Base-by-base conservation (phyloP, 2,888 invertebrate genomes). In the Brachypalpus laphriformis region DNA sequence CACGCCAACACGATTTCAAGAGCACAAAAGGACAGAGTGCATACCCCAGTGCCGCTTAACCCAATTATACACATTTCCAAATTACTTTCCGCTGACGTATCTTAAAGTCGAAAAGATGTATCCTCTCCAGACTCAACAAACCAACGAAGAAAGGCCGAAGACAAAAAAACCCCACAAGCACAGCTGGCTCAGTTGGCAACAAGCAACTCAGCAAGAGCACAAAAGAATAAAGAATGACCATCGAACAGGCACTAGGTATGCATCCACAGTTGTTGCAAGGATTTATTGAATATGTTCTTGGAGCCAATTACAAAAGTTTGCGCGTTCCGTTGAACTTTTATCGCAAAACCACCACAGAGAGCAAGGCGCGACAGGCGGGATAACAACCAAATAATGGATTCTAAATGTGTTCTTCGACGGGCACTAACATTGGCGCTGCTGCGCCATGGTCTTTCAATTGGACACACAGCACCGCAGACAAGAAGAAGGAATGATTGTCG, bases 331-430 rank as follows among this genome's bases (percentile, higher is more conserved):
- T 85, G 81, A 76, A 85, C 80, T 85, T 85, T 85, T 81, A 81
- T 81, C 81, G 70, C 65, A 51, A 63, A 51, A 57, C 56, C 65
- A 66, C 70, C 51, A 45, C 28, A 71, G 54, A 47, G 61, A 6
- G 31, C 56, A 45, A 20, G 22, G 14, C 7, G 25, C 77, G 54
- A 63, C 72, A 47, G 31, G 68, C 76, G 34, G 57, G 81, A 45
- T 70, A 80, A 85, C 74, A 85, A 70, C 83, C 65, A 81, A 85
- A 85, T 85, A 85, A 85, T 85, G 81, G 81, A 85, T 85, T 85
- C 85, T 76, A 61, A 71, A 76, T 85, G 81, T 85, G 85, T 85
- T 81, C 42, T 71, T 34, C 45, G 59, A 75, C 59, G 66, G 75
- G 49, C 75, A 56, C 71, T 80, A 80, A 83, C 83, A 80, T 83